Evolutionary conservation across 2,113 vertebrate species (phyloP).

Genomic region (Cisticola juncidis): DNA sequence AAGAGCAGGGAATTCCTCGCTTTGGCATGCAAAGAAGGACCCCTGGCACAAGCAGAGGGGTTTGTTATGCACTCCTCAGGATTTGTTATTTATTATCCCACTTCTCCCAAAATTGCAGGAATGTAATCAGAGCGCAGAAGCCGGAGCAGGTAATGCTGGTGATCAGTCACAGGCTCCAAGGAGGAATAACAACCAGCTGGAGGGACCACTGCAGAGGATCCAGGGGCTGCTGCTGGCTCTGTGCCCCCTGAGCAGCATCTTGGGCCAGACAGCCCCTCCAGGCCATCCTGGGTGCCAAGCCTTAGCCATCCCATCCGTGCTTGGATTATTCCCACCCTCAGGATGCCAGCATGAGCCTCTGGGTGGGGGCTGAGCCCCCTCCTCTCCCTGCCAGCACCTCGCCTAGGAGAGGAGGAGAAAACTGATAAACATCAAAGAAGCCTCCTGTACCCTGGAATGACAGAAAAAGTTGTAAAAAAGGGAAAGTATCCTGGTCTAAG

Average conservation of each 20-base stretch:
- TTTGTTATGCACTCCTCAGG: neutral
- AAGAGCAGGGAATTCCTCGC: neutral
- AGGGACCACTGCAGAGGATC: neutral
- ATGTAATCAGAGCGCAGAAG: neutral
- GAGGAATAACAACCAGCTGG: neutral
- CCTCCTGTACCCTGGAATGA: neutral
- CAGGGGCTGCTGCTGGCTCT: accelerated
- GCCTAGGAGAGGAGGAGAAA: neutral
- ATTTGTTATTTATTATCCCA: slow-evolving; percentile 16
- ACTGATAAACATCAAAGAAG: neutral
- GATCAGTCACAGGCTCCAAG: neutral
- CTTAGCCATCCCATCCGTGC: neutral
- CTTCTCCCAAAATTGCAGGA: neutral
- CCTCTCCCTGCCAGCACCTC: accelerated
- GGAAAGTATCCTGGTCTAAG: neutral
- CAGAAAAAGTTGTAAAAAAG: neutral
- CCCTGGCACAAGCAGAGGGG: neutral
- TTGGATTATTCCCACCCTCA: accelerated
- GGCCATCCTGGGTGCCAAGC: neutral
- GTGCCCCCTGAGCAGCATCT: neutral
- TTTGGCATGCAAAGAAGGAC: neutral
- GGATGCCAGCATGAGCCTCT: accelerated
- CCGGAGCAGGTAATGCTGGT: neutral
- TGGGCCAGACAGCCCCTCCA: neutral
- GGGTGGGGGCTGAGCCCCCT: accelerated